Conservation (phyloP, 2,888 invertebrate species). For the Anagyrus pseudococci region DNA sequence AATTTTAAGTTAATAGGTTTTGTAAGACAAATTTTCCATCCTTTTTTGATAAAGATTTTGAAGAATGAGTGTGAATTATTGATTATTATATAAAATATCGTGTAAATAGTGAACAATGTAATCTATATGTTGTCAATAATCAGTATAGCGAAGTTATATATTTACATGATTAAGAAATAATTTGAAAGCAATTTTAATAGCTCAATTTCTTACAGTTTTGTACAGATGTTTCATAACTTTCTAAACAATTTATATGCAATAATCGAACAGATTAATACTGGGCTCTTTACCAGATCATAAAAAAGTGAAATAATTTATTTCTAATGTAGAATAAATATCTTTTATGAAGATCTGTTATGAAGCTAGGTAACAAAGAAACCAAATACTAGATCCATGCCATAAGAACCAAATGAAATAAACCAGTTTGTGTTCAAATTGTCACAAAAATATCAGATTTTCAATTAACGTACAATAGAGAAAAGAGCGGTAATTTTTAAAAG, state of each 20-base stretch:
- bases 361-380: slow-evolving; percentile 52
- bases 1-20: slow-evolving; percentile 43
- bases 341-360: slow-evolving; percentile 37
- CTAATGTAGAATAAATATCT: slow-evolving; percentile 44
- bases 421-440: slow-evolving; percentile 59
- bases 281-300: slow-evolving; percentile 38
- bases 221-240: slow-evolving; percentile 48
- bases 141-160: slow-evolving; percentile 51
- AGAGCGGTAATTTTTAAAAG: slow-evolving; percentile 4
- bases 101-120: slow-evolving; percentile 52
- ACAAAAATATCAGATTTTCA: slow-evolving; percentile 40
- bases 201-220: slow-evolving; percentile 46
- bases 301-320: slow-evolving; percentile 49
- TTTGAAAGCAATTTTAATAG: slow-evolving; percentile 42
- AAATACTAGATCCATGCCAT: slow-evolving; percentile 61
- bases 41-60: slow-evolving; percentile 50
- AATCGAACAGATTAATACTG: slow-evolving; percentile 39
- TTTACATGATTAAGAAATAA: slow-evolving; percentile 50
- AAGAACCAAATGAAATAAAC: slow-evolving; percentile 59
- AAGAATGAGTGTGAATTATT: slow-evolving; percentile 43
- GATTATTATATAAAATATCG: slow-evolving; percentile 45
- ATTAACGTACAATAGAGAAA: slow-evolving; percentile 7
- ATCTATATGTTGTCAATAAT: slow-evolving; percentile 55
- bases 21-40: slow-evolving; percentile 47
- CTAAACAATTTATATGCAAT: slow-evolving; percentile 38